Percentiles rank a stretch among this genome's conserved stretches.
These are phyloP conservation scores for Dicentrarchus labrax DNA, from an alignment of 2,113 vertebrate species.

Conservation along the genomic window DNA sequence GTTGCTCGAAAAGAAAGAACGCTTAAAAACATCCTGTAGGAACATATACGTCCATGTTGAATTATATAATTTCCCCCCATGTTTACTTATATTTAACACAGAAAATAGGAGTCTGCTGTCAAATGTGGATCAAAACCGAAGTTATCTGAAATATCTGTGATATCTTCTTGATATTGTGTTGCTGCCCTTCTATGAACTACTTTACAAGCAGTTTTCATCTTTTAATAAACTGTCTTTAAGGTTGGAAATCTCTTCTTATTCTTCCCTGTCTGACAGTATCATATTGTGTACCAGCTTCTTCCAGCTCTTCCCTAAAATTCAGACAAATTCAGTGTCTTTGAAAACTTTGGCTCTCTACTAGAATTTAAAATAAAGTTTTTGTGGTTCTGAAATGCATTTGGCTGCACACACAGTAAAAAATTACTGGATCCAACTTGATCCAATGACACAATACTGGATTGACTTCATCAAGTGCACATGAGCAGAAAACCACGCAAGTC, in stretches of 20 bases:
- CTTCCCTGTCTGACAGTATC: neutral
- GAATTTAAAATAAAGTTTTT: neutral
- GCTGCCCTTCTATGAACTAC: neutral
- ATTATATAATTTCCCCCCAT: neutral
- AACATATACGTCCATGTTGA: neutral
- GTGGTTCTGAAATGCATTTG: neutral
- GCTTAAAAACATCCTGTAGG: too few species aligned
- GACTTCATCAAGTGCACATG: too few species aligned
- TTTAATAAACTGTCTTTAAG: neutral
- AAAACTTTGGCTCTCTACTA: neutral
- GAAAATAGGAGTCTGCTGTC: too few species aligned
- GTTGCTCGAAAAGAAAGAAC: neutral
- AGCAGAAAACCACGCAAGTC: neutral
- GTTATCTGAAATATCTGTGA: neutral
- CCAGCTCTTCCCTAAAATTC: neutral
- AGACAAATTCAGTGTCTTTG: neutral
- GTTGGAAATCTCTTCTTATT: neutral
- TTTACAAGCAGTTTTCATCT: neutral
- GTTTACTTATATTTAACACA: neutral
- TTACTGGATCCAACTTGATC: neutral
- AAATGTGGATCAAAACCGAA: neutral
- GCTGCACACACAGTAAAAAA: conserved; percentile 1
- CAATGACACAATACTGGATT: neutral
- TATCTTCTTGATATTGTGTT: neutral
- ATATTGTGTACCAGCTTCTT: neutral